phyloP scores from a whole-genome alignment of 2,888 invertebrate genomes.

The Noctua janthe region DNA sequence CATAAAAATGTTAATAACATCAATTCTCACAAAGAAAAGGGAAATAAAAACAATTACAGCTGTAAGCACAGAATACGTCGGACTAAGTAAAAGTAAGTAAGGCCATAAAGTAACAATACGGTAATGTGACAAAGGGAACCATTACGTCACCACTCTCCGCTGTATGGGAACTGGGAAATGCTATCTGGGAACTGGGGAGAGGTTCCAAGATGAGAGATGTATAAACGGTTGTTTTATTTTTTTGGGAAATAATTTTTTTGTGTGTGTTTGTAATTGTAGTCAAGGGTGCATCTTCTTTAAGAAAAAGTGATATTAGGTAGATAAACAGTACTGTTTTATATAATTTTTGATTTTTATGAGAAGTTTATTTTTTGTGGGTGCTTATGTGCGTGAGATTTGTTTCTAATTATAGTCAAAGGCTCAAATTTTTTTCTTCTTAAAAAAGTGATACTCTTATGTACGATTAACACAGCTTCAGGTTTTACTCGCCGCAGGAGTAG shows the following conservation, averaged over 20 bases:
- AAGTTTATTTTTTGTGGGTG: not conserved
- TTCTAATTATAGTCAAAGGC: not conserved
- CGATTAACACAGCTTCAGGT: not conserved
- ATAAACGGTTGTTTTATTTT: not conserved
- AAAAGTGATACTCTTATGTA: not conserved
- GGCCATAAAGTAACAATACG: slow-evolving; percentile 61
- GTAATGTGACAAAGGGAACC: slow-evolving; percentile 66
- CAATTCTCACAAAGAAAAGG: slow-evolving; percentile 45
- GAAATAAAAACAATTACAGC: slow-evolving; percentile 60
- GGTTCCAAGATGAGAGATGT: no score
- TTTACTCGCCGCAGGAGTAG: not conserved
- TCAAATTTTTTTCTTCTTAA: no score
- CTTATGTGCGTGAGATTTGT: not conserved
- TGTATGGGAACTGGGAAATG: slow-evolving; percentile 1
- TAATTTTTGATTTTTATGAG: not conserved
- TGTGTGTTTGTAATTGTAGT: slow-evolving; percentile 1
- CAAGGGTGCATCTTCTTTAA: slow-evolving; percentile 5
- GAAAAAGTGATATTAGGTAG: not conserved
- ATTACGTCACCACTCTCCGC: slow-evolving; percentile 57
- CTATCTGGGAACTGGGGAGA: slow-evolving; percentile 10
- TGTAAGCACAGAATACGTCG: slow-evolving; percentile 57
- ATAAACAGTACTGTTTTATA: not conserved
- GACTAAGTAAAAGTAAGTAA: slow-evolving; percentile 64
- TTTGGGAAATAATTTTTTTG: not conserved
- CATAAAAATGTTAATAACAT: slow-evolving; percentile 57